These are phyloP conservation scores for Caenorhabditis doughertyi DNA, from an alignment of 2,888 invertebrate species.

Conservation along the genomic window DNA sequence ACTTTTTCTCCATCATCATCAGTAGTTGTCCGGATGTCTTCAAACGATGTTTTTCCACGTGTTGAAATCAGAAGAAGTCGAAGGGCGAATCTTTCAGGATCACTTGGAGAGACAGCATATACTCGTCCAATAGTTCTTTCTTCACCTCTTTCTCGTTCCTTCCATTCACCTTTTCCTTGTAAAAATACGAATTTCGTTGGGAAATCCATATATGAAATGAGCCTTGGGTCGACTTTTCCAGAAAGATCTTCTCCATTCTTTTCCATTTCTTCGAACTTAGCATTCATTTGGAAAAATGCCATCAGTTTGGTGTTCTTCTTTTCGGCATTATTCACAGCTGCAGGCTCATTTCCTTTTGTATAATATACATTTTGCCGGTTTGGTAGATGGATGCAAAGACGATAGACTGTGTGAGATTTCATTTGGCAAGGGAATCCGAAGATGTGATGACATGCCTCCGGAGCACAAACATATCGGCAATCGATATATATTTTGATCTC, in stretches of 20 bases:
- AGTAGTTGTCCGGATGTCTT: conserved; percentile 4
- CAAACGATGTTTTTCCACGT: conserved; percentile 25
- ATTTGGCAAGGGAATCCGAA: conserved; percentile 56
- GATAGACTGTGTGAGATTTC: conserved; percentile 1
- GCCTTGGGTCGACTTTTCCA: not conserved
- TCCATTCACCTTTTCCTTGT: not conserved
- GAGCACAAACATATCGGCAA: conserved; percentile 62
- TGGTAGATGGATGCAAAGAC: conserved; percentile 12
- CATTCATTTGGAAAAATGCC: not conserved
- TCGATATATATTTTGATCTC: conserved; percentile 55
- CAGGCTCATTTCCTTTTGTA: not conserved
- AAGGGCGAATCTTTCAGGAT: conserved; percentile 31
- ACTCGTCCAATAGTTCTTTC: not conserved
- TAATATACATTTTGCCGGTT: not conserved
- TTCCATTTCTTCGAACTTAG: not conserved
- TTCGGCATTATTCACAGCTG: not conserved
- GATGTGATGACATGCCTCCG: conserved; percentile 55
- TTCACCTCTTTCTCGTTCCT: not conserved
- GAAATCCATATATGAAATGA: not conserved
- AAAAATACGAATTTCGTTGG: not conserved
- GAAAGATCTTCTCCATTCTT: not conserved
- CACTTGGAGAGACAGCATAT: conserved; percentile 10
- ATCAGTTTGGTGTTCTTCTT: not conserved
- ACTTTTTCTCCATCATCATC: conserved; percentile 11
- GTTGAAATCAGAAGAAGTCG: conserved; percentile 23